A percentile compares a stretch with the other conserved stretches of the same genome.
Conservation (phyloP, 2,888 invertebrate species). For the Tuberolachnus salignus region DNA sequence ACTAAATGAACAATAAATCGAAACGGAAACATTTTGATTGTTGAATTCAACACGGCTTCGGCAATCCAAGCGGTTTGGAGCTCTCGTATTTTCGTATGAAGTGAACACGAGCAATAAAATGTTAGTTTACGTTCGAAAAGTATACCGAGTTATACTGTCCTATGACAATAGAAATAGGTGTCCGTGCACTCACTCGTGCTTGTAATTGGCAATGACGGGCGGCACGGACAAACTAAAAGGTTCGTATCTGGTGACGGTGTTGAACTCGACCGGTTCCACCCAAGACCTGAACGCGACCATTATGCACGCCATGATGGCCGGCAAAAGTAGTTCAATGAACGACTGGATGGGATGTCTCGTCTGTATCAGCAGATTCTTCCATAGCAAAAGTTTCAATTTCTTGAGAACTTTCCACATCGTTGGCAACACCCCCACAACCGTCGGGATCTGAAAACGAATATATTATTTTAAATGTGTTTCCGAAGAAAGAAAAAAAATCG, state of each 20-base stretch:
- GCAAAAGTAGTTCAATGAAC: conserved; percentile 71
- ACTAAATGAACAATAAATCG: too few species aligned
- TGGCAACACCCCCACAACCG: neutral
- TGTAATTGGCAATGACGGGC: conserved; percentile 29
- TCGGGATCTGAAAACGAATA: neutral
- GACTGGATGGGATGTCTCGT: conserved; percentile 75
- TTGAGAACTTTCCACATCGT: conserved; percentile 56
- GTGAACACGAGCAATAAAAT: too few species aligned
- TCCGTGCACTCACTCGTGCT: conserved; percentile 26
- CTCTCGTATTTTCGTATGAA: too few species aligned
- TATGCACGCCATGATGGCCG: conserved; percentile 71
- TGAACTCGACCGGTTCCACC: conserved; percentile 67
- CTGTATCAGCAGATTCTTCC: conserved; percentile 84
- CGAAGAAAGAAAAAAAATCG: too few species aligned
- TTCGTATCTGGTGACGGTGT: conserved; percentile 61
- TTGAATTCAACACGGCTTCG: too few species aligned
- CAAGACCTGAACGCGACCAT: conserved; percentile 74
- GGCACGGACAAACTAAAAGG: conserved; percentile 60
- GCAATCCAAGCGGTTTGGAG: too few species aligned
- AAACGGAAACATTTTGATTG: too few species aligned
- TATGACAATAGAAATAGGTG: too few species aligned
- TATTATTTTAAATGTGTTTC: too few species aligned
- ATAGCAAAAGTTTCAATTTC: conserved; percentile 74
- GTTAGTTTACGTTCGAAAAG: too few species aligned
- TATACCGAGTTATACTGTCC: too few species aligned